Percentiles rank a stretch among this genome's conserved stretches.
Evolutionary conservation across 2,888 invertebrate genomes (phyloP).

Genomic region (Brenthis ino): DNA sequence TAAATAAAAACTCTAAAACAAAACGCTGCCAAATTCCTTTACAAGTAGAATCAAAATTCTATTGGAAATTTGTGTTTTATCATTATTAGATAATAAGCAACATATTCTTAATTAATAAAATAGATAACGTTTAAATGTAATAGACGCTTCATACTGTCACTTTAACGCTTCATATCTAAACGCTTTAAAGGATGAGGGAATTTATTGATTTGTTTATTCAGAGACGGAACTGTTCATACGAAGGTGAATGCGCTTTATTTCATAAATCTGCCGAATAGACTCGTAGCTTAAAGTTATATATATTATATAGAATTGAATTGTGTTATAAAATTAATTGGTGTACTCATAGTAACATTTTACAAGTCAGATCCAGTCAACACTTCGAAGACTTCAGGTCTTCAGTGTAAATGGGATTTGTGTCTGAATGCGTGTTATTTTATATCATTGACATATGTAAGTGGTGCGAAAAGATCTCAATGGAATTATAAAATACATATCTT

Average conservation of each 20-base stretch:
- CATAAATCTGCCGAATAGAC: constrained; percentile 27
- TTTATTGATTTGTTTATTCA: background rate
- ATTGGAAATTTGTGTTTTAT: constrained; percentile 30
- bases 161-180: constrained; percentile 16
- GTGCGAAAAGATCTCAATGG: constrained; percentile 23
- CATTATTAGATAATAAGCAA: constrained; percentile 33
- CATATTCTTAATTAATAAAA: constrained; percentile 24
- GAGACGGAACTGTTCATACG: background rate
- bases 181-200: background rate
- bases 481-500: constrained; percentile 37
- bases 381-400: background rate
- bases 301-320: constrained; percentile 25
- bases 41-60: constrained; percentile 21
- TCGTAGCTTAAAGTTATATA: constrained; percentile 24
- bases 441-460: constrained; percentile 15
- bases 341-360: constrained; percentile 9
- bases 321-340: constrained; percentile 12
- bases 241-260: constrained; percentile 21
- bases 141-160: constrained; percentile 36
- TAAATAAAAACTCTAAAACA: constrained; percentile 24
- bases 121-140: constrained; percentile 27
- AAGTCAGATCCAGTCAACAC: constrained; percentile 3
- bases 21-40: constrained; percentile 33
- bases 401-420: background rate
- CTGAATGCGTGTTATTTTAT: constrained; percentile 19